Evolutionary conservation across 2,888 invertebrate genomes (phyloP), one percentile per base, ranked within the genome.

Genomic region (Platynereis dumerilii): DNA sequence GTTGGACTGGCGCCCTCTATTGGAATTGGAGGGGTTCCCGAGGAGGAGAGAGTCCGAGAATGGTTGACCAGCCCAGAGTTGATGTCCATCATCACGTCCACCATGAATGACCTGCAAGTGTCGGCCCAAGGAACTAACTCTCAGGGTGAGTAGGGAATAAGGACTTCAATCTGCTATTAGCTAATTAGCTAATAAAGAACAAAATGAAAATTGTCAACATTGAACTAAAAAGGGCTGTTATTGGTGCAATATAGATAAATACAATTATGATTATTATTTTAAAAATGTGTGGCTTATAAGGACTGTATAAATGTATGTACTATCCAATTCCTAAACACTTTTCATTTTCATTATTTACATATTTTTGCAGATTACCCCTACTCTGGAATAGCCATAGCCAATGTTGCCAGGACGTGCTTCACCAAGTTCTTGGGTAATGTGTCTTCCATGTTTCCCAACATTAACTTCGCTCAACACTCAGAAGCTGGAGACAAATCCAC

Each of bases 11-110:
- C n/a, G n/a, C 17, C 7, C 20, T n/a, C 48, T 34, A 24, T 24
- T 7, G 5, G 24, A 2, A 29, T 0, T 15, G 15, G 5, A 17
- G 20, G 58, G 42, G 1, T 59, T 15, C 34, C 26, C 20, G 34
- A 29, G 22, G 52, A 61, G 61, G 48, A 54, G 53, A 3, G 22
- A 42, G 10, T 34, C 26, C 57, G 76, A 39, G 69, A 71, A 42
- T 81, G 80, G 80, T 66, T 81, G 58, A 73, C 75, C 20, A 80
- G 77, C 65, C 61, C 74, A 17, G 75, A 77, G 26, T 72, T 81
- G n/a, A 67, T 77, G 2, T 73, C 76, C 42, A 74, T 74, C n/a
- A 73, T 78, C 2, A 67, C 76, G 1, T 65, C 76, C 3, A 75
- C 76, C 60, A 76, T 76, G 60, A 68, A 75, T 45, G 80, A 81